Evolutionary conservation across 2,113 vertebrate genomes (phyloP).

Genomic region (Fregata magnificens): DNA sequence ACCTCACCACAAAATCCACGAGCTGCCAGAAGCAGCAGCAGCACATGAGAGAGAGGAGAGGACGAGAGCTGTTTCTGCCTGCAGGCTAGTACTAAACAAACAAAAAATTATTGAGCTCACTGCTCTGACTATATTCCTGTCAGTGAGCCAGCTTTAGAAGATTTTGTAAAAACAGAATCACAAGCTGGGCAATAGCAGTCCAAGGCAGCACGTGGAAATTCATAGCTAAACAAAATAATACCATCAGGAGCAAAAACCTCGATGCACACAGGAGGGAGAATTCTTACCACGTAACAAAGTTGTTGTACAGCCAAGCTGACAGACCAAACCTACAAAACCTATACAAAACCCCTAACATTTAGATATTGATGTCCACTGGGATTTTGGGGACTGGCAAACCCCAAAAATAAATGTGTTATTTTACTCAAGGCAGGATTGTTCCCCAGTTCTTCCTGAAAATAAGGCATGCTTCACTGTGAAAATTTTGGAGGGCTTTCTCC

Average conservation of each 20-base stretch:
- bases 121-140: background rate
- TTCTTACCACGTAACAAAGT: background rate
- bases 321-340: background rate
- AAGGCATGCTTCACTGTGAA: background rate
- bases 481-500: background rate
- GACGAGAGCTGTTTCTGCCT: background rate
- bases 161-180: background rate
- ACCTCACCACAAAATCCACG: background rate
- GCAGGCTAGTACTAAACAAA: background rate
- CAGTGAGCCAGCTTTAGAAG: background rate
- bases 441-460: background rate
- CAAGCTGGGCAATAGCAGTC: background rate
- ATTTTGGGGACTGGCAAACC: background rate
- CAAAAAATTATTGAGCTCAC: background rate
- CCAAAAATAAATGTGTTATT: background rate
- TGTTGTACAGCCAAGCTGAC: background rate
- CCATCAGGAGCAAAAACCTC: background rate
- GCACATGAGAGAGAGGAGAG: background rate
- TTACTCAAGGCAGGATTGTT: background rate
- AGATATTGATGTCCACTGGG: background rate
- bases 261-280: background rate
- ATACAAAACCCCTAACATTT: background rate
- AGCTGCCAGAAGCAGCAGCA: background rate
- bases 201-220: background rate
- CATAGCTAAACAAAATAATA: background rate